phyloP scores from a whole-genome alignment of 2,888 invertebrate species.

The Polyploca ridens region DNA sequence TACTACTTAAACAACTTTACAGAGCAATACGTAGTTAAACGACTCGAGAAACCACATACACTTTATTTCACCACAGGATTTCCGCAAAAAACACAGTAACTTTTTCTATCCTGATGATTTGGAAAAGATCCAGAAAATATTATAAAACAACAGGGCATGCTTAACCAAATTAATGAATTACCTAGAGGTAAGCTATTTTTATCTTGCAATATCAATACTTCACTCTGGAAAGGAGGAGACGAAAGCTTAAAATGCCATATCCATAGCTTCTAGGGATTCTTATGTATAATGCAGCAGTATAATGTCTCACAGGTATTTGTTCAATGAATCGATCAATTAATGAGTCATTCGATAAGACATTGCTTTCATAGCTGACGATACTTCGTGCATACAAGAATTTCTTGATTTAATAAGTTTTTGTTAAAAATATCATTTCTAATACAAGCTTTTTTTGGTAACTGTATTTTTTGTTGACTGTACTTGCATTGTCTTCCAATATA shows the following conservation, averaged over 20 bases:
- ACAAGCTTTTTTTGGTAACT: no score
- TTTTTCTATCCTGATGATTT: background rate
- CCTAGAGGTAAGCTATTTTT: background rate
- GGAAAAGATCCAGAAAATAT: no score
- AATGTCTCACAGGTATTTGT: conserved; percentile 1
- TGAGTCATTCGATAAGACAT: background rate
- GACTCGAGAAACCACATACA: conserved; percentile 1
- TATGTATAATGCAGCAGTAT: background rate
- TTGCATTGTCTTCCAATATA: no score
- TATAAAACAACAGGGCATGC: no score
- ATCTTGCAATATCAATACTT: background rate
- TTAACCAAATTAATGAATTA: background rate
- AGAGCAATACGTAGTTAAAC: background rate
- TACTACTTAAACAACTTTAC: background rate
- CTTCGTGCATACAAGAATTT: background rate
- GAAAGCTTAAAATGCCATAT: background rate
- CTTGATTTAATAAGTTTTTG: no score
- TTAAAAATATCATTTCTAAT: no score
- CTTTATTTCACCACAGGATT: background rate
- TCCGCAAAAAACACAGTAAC: background rate
- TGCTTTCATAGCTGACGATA: background rate
- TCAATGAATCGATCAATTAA: conserved; percentile 5
- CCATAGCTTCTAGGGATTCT: background rate
- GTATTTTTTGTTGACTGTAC: no score
- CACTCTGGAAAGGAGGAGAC: background rate